A percentile compares a stretch with the other conserved stretches of the same genome.
phyloP scores from a whole-genome alignment of 2,888 invertebrate genomes.

The Drosophila siamana region DNA sequence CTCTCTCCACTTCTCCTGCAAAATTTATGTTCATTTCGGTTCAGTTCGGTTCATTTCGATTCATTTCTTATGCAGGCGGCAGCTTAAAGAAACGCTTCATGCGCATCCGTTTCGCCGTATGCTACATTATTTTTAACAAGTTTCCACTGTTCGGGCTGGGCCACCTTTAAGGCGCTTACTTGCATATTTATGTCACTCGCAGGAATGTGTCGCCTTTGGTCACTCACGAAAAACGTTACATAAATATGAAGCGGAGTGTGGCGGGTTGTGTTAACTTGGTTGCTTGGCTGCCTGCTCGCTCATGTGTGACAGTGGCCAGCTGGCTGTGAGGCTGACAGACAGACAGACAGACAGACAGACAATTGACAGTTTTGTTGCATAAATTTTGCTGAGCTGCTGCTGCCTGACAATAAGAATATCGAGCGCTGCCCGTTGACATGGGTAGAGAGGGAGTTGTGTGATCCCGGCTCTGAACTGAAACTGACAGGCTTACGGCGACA shows the following conservation, averaged over 20 bases:
- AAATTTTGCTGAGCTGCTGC: slow-evolving; percentile 47
- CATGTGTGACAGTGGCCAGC: slow-evolving; percentile 69
- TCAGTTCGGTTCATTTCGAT: slow-evolving; percentile 49
- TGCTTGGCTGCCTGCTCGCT: slow-evolving; percentile 58
- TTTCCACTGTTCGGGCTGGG: slow-evolving; percentile 49
- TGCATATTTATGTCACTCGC: slow-evolving; percentile 77
- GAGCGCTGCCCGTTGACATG: background rate
- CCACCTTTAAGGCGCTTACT: slow-evolving; percentile 76
- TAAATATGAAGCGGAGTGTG: slow-evolving; percentile 40
- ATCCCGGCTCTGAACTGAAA: slow-evolving; percentile 34
- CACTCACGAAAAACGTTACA: too few relatives aligned
- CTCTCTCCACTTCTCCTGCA: slow-evolving; percentile 31
- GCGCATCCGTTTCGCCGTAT: too few relatives aligned
- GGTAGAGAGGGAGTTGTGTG: background rate
- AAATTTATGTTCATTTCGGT: slow-evolving; percentile 64
- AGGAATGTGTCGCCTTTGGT: slow-evolving; percentile 52
- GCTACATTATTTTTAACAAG: slow-evolving; percentile 67
- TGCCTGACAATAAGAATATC: slow-evolving; percentile 47
- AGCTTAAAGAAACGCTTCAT: slow-evolving; percentile 63
- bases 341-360: too few relatives aligned
- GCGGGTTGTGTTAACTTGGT: slow-evolving; percentile 42
- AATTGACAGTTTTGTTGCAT: slow-evolving; percentile 73
- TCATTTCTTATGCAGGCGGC: slow-evolving; percentile 71
- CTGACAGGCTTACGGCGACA: slow-evolving; percentile 47
- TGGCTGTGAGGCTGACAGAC: slow-evolving; percentile 40